These are phyloP conservation scores for Orthonyx spaldingii DNA, from an alignment of 2,113 vertebrate genomes.

Conservation along the genomic window DNA sequence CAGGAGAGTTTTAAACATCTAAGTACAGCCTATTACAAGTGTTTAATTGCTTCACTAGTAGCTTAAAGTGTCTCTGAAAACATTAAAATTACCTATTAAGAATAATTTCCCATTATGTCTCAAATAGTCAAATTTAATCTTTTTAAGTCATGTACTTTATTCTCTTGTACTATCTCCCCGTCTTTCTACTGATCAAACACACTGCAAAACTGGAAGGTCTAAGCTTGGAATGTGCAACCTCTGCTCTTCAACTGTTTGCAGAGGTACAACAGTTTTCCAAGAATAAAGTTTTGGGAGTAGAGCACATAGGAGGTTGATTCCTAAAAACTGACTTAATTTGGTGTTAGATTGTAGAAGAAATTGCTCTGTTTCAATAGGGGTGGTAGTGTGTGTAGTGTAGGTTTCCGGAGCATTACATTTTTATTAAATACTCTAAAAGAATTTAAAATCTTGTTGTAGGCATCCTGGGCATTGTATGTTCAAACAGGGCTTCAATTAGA, in stretches of 20 bases:
- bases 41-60: background rate
- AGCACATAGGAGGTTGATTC: background rate
- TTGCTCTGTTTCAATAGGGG: background rate
- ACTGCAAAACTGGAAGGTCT: background rate
- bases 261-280: fast-evolving
- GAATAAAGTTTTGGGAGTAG: background rate
- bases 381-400: background rate
- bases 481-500: background rate
- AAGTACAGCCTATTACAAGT: background rate
- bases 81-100: background rate
- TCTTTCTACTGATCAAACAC: background rate
- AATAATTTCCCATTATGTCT: background rate
- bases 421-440: background rate
- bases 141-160: background rate
- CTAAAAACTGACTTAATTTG: background rate
- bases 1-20: background rate
- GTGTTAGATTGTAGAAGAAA: background rate
- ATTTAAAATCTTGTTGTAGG: background rate
- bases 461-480: background rate
- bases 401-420: background rate
- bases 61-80: background rate
- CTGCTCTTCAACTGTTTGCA: background rate
- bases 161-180: background rate
- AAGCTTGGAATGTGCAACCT: background rate
- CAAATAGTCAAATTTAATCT: background rate